These are phyloP conservation scores for Acestrorhynchus altus DNA, from an alignment of 2,797 vertebrate species.

Conservation along the genomic window DNA sequence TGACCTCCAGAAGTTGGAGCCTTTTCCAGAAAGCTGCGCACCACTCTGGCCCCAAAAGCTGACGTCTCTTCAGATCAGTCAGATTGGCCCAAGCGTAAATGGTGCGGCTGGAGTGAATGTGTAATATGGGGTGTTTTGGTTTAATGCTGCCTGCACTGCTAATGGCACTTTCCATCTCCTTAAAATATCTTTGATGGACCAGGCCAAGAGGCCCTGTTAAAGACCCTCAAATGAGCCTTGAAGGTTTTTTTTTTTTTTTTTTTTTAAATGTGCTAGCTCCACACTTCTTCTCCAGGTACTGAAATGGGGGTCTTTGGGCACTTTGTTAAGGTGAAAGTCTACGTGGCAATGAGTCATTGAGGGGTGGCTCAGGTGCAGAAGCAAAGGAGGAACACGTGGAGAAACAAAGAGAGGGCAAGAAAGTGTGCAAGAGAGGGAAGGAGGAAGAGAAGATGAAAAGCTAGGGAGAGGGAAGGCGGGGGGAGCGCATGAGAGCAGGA, in stretches of 20 bases:
- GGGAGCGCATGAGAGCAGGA: not conserved
- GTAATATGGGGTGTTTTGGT: not conserved
- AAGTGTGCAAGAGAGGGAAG: not conserved
- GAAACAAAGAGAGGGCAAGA: not conserved
- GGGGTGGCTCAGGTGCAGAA: not conserved
- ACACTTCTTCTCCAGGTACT: not conserved
- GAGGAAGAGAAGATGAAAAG: not conserved
- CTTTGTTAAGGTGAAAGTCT: not conserved
- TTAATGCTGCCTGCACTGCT: constrained; percentile 13
- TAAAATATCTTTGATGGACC: not conserved
- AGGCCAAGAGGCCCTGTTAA: not conserved
- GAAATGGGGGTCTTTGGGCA: not conserved
- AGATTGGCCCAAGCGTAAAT: not conserved
- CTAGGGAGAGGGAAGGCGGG: not conserved
- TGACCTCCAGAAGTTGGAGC: constrained; percentile 20
- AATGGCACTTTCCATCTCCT: constrained; percentile 8
- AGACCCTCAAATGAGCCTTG: not conserved
- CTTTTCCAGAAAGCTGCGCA: not conserved
- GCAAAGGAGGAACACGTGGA: not conserved
- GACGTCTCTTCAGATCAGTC: not conserved
- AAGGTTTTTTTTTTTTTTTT: no score
- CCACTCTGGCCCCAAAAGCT: not conserved
- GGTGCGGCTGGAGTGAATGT: not conserved
- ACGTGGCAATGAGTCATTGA: not conserved
- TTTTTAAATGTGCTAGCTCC: not conserved